Base-by-base conservation (phyloP, 1,140 invertebrate genomes). In the Penaeus indicus region DNA sequence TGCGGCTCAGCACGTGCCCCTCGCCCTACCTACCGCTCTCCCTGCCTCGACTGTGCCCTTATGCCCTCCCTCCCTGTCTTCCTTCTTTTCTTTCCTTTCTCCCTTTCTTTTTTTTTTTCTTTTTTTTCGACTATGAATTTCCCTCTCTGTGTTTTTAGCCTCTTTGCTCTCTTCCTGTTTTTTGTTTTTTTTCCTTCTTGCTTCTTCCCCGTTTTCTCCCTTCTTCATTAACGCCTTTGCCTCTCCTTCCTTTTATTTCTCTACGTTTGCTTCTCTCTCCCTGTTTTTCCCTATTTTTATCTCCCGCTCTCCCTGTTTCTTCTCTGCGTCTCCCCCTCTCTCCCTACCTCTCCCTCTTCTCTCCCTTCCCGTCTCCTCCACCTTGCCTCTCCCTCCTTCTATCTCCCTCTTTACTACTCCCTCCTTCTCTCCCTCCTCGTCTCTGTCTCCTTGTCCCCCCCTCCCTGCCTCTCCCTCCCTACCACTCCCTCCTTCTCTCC, bases 1-100 rank as follows among this genome's bases (percentile, higher is more conserved):
- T 54, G 54, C 54, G 54, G 54, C 54, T 16, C 11, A 60, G 85
- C 85, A 87, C 85, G 78, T 67, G 85, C 54, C 54, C 85, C 75
- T 54, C 47, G 38, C 61, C 38, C 85, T 64, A 38, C 27, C 72
- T 16, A 54, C 54, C 54, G 54, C 54, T 54, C 54, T 54, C 54
- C 54, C 1, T 54, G 54, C 54, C 54, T 10, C 11, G 11, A 16
- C 54, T 13, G 54, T 54, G 54, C 54, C 54, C 54, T 54, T 2
- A 10, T 54, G 11, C 54, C 54, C 54, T 54, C 16, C 54, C 54
- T 54, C 54, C 54, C 54, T 54, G 5, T 2, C 54, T 54, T 11
- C 1, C 54, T 16, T 10, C 10, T 2, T 54, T 13, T 13, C 54
- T 54, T 10, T 2, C 11, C 16, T 13, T 13, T 38, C 18, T 11